Evolutionary conservation across 2,888 invertebrate genomes (phyloP).

Genomic region (Chymomyza fuscimana): DNA sequence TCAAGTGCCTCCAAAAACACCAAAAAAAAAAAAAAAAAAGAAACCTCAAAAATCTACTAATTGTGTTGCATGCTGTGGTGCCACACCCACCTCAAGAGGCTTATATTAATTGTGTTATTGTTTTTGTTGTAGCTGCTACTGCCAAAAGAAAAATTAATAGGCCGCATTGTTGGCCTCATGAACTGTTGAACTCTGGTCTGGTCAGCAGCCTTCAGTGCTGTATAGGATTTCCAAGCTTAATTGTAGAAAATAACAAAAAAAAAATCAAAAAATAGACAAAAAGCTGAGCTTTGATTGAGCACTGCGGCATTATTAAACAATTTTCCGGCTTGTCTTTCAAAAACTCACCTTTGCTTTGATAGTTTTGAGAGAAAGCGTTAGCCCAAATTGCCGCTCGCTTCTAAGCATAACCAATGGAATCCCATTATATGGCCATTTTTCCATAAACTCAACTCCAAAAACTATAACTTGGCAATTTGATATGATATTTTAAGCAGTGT

Average conservation of each 20-base stretch:
- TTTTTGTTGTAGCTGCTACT: constrained; percentile 45
- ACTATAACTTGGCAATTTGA: not conserved
- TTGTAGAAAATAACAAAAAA: constrained; percentile 3
- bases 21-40: not conserved
- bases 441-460: not conserved
- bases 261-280: not conserved
- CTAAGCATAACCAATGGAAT: not conserved
- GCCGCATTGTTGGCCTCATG: constrained; percentile 18
- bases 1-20: constrained; percentile 42
- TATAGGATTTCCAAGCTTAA: not conserved
- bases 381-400: not conserved
- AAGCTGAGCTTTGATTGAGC: not conserved
- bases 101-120: constrained; percentile 38
- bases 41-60: constrained; percentile 33
- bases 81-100: constrained; percentile 45
- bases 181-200: constrained; percentile 42
- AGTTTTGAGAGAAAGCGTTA: not conserved
- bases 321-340: not conserved
- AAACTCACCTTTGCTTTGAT: not conserved
- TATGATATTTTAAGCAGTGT: constrained; percentile 7
- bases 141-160: constrained; percentile 34
- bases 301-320: not conserved
- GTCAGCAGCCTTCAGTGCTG: not conserved
- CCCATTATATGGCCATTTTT: not conserved
- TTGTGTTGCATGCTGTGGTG: constrained; percentile 39